These are phyloP conservation scores for Hydrotaea cyrtoneurina DNA, from an alignment of 2,888 invertebrate genomes.

Conservation along the genomic window DNA sequence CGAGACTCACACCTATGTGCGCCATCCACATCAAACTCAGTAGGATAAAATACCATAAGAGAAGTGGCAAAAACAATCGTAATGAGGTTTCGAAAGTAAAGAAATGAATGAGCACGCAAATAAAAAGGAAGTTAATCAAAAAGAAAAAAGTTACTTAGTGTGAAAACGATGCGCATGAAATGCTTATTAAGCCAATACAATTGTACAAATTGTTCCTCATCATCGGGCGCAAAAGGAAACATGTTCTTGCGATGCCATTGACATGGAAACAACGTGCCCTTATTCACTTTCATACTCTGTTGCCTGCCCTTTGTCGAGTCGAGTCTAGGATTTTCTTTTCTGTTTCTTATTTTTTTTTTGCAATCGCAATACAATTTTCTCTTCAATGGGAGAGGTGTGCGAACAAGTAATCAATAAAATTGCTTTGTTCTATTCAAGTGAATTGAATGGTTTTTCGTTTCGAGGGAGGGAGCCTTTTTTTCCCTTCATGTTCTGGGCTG, in stretches of 20 bases:
- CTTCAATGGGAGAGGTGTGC: background rate
- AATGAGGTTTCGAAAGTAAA: background rate
- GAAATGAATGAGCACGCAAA: background rate
- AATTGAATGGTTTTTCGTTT: background rate
- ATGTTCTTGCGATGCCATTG: background rate
- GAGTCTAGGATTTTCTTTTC: background rate
- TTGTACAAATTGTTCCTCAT: background rate
- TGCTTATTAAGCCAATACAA: background rate
- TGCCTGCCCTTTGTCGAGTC: background rate
- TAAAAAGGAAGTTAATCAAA: background rate
- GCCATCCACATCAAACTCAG: too few species aligned
- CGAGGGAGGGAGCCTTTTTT: too few species aligned
- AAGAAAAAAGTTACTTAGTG: background rate
- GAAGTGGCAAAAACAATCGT: too few species aligned
- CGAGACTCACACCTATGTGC: too few species aligned
- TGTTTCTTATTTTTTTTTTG: background rate
- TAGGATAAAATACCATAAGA: too few species aligned
- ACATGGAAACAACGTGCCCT: background rate
- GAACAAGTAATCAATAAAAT: background rate
- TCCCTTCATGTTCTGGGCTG: too few species aligned
- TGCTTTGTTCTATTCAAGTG: too few species aligned
- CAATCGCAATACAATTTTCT: background rate
- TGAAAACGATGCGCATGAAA: conserved; percentile 7
- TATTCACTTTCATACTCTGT: background rate
- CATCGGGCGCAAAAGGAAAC: background rate